Base-by-base conservation (phyloP, 2,888 invertebrate genomes). In the Agrotis puta region DNA sequence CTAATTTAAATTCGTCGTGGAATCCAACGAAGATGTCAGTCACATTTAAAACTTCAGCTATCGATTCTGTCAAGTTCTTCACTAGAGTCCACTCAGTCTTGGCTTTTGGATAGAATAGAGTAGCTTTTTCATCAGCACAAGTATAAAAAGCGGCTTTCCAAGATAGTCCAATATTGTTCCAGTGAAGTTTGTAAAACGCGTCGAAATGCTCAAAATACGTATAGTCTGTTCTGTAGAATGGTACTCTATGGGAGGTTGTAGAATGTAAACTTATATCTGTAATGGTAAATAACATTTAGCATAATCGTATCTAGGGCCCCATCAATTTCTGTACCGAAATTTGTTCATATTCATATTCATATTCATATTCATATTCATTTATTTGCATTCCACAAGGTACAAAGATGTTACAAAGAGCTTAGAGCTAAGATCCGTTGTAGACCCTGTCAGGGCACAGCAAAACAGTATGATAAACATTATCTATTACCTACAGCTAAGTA, bases 111-210 rank as follows among this genome's bases (percentile, higher is more conserved):
- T 90, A 91, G 64, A 91, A 91, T 1, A 91, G 65, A n/a, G 79
- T 70, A 0, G 90, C 82, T 0, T 86, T 89, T 79, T 92, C 92
- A 2, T 88, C 85, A 45, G 88, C 85, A 54, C 92, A 92, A 1
- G 84, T 67, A 57, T 82, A 53, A 39, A 90, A 90, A 0, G 89
- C 87, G 0, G 82, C 69, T 7, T 75, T 72, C 89, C 89, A 92
- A 3, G 81, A 69, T 0, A 50, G n/a, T 0, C 81, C 88, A 3
- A 61, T 74, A 0, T 27, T 1, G 53, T 86, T 87, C 84, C 78
- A 87, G 24, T 91, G 90, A 1, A 91, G 20, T 72, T 92, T 91
- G 66, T 92, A 91, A 64, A 87, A 90, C 0, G 90, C 90, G 48
- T 91, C 87, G 39, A 81, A 88, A 14, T 88, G 79, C 6, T 88